Base-by-base conservation (phyloP, 2,888 invertebrate species). In the Balanococcus diminutus region DNA sequence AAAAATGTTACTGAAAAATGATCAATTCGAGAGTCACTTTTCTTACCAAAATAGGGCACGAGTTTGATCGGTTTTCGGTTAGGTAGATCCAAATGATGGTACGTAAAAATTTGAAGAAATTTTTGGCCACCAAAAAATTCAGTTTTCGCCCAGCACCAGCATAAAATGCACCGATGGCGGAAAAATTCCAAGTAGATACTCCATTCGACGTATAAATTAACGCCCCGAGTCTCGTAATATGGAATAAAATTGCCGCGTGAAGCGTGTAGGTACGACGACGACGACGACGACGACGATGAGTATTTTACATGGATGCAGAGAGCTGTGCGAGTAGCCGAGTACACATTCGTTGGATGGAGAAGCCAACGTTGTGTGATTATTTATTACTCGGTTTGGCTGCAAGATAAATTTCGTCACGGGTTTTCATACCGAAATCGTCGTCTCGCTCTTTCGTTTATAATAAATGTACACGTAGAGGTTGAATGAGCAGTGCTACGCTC, bases 381-480 rank as follows among this genome's bases (percentile, higher is more conserved):
- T 67, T 67, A 67, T 67, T 67, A 67, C 67, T 67, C 67, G 67
- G 67, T 67, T 67, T 67, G 28, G 67, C 67, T 67, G 67, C 67
- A 28, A 67, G 67, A 67, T 67, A 67, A 67, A 67, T 67, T 67
- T 67, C 67, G 67, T 67, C 67, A 67, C 67, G 67, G 28, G 28
- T 67, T 67, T 67, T 31, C 67, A 28, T 67, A 56, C 56, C 11
- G 42, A 67, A 67, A 67, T 28, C 67, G 8, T 5, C 56, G 56
- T 11, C 8, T 56, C 56, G 16, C 8, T 36, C 36, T 36, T n/a
- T 56, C 56, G 51, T 56, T 19, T 61, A 67, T 67, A 28, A 67
- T 67, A 67, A 67, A 67, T 67, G 67, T 67, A 67, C 19, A 6
- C 61, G 3, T 9, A 28, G 25, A 67, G 67, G 0, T 67, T 67